A percentile compares a stretch with the other conserved stretches of the same genome.
Evolutionary conservation across 1,140 invertebrate species (phyloP).

Genomic region (Harlomillsia oculata): DNA sequence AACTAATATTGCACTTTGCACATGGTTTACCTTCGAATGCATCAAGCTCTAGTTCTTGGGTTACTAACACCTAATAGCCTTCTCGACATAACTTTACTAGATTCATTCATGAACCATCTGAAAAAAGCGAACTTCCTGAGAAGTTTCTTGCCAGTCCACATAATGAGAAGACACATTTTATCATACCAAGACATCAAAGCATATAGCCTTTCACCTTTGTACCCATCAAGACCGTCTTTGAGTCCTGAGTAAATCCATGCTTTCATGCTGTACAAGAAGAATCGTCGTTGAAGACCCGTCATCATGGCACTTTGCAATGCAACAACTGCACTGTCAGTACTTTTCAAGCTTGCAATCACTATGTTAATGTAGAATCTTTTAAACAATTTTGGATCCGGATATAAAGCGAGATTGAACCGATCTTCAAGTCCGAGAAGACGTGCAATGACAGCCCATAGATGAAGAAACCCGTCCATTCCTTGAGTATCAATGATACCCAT

Average conservation of each 20-base stretch:
- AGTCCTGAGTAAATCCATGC: slow-evolving; percentile 8
- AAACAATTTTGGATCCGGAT: slow-evolving; percentile 16
- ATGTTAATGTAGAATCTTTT: slow-evolving; percentile 11
- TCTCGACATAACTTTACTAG: too few relatives aligned
- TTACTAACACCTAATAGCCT: too few relatives aligned
- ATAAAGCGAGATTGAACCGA: slow-evolving; percentile 27
- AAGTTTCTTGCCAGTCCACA: not conserved
- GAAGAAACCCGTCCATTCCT: slow-evolving; percentile 21
- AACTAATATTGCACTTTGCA: too few relatives aligned
- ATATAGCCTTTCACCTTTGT: slow-evolving; percentile 7
- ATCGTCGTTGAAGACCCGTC: not conserved
- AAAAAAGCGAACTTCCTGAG: not conserved
- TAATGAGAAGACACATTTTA: not conserved
- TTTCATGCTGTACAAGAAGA: slow-evolving; percentile 9
- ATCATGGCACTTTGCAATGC: slow-evolving; percentile 12
- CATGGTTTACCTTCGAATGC: too few relatives aligned
- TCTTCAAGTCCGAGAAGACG: slow-evolving; percentile 25
- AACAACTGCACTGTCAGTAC: slow-evolving; percentile 11
- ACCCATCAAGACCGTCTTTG: not conserved
- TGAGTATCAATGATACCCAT: slow-evolving; percentile 7
- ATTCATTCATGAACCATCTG: not conserved
- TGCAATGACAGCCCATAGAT: slow-evolving; percentile 24
- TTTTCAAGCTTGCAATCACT: slow-evolving; percentile 20
- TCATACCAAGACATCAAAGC: slow-evolving; percentile 5
- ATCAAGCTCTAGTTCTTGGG: too few relatives aligned